Percentiles rank a stretch among this genome's conserved stretches.
Evolutionary conservation across 2,113 vertebrate genomes (phyloP).

Genomic region (Apaloderma vittatum): DNA sequence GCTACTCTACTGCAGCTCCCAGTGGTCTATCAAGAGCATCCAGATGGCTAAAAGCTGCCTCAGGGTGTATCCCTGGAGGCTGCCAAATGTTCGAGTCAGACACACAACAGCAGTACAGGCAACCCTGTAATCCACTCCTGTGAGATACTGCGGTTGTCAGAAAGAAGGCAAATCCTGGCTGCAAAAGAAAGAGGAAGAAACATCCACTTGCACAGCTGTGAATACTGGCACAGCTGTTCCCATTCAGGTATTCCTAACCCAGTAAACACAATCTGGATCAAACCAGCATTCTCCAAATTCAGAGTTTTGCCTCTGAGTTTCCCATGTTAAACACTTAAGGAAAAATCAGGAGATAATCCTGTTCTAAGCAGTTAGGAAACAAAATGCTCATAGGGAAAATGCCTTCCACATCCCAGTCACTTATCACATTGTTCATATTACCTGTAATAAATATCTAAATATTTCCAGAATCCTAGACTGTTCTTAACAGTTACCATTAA

Average conservation of each 20-base stretch:
- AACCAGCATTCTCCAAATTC: background rate
- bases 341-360: background rate
- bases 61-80: background rate
- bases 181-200: background rate
- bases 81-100: background rate
- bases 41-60: background rate
- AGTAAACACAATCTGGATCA: background rate
- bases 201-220: rapidly evolving
- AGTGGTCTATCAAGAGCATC: background rate
- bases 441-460: background rate
- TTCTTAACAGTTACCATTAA: background rate
- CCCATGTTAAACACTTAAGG: background rate
- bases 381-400: background rate
- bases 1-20: background rate
- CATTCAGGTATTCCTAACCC: background rate
- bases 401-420: background rate
- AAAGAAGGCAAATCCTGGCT: background rate
- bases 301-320: background rate
- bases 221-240: background rate
- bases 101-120: background rate
- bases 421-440: background rate
- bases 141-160: background rate
- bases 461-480: background rate
- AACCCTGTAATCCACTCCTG: background rate
- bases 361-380: background rate